Evolutionary conservation across 2,888 invertebrate genomes (phyloP), one percentile per base, ranked within the genome.

Genomic region (Trachelus iudaicus): DNA sequence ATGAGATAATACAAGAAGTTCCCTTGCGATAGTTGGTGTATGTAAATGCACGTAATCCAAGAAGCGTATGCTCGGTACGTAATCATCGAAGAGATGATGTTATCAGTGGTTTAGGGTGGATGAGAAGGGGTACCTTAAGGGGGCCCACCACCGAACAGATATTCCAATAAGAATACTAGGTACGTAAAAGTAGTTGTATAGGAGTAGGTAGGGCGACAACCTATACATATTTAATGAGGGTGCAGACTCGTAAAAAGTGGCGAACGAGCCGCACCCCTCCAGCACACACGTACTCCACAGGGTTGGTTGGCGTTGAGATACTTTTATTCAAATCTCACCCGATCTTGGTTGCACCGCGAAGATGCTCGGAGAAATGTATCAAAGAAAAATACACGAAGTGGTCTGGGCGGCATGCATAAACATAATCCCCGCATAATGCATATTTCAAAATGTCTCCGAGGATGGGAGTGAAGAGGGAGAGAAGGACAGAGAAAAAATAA

Each of bases 161-260:
- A 75, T 75, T 73, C 73, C 78, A 79, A 80, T 79, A 82, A 74
- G 77, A 76, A 77, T 30, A 75, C 71, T 74, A 71, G 69, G 78
- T 34, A 76, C 37, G 75, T 34, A 77, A 80, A 81, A 75, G 79
- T 34, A 77, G 77, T 78, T 80, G 78, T 75, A 81, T 79, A 75
- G 68, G 15, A 30, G n/a, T 40, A 68, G 37, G 69, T 80, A 80
- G 84, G 83, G 86, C 79, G 84, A 86, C 86, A 89, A 85, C 82
- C 91, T 91, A 91, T 91, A 91, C 91, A 91, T 91, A 91, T 91
- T 91, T 91, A 91, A 91, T 91, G 90, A 91, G 90, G 84, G 85
- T 87, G 83, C 80, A 81, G 83, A 87, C 87, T 88, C 88, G 89
- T 89, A 89, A 90, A 89, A 89, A 90, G 88, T 83, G 85, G 83